Percentiles rank a stretch among this genome's conserved stretches.
Conservation (phyloP, 2,797 vertebrate species). For the Alauda arvensis region DNA sequence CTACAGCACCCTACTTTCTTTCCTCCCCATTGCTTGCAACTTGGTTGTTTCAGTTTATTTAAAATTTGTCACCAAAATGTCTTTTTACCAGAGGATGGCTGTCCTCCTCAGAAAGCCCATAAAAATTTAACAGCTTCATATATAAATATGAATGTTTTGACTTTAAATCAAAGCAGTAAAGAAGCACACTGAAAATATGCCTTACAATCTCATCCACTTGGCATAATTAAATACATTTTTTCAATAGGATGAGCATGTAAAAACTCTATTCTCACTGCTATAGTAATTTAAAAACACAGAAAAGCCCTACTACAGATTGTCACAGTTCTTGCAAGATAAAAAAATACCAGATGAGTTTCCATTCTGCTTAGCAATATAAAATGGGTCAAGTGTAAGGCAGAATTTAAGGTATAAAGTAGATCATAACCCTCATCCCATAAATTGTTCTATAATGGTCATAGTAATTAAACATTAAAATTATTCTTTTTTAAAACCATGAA, state of each 20-base stretch:
- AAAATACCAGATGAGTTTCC: slow-evolving; percentile 12
- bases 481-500: neutral
- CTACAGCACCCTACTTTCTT: neutral
- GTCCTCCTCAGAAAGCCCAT: accelerated
- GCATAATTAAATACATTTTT: neutral
- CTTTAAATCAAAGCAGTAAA: neutral
- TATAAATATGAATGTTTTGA: neutral
- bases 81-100: neutral
- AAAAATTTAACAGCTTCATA: neutral
- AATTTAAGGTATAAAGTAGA: neutral
- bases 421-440: neutral
- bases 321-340: neutral
- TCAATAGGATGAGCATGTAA: neutral
- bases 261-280: neutral
- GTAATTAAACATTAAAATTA: neutral
- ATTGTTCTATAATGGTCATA: neutral
- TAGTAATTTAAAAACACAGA: neutral
- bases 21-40: neutral
- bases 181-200: neutral
- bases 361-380: slow-evolving; percentile 6
- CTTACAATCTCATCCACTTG: neutral
- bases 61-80: neutral
- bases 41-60: neutral
- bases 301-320: neutral
- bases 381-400: neutral